phyloP scores from a whole-genome alignment of 2,113 vertebrate species.

The Loxodonta africana region DNA sequence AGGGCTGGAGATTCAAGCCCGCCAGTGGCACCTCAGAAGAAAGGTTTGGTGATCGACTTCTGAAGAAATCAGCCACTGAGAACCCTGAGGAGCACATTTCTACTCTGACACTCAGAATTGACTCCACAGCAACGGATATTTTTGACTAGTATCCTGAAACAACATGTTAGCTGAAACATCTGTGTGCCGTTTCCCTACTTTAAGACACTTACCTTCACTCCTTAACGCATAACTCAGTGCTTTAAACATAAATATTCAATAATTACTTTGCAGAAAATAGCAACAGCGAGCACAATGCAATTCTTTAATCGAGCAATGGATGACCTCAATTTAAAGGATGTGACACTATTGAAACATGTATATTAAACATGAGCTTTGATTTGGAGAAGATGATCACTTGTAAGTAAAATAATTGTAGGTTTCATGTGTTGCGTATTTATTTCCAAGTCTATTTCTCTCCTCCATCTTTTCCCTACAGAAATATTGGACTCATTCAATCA shows the following conservation, averaged over 20 bases:
- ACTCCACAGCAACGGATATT: no score
- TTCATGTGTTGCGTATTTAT: constrained; percentile 65
- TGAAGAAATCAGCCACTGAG: no score
- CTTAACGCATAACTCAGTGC: background rate
- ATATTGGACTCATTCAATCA: background rate
- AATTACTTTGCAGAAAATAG: constrained; percentile 67
- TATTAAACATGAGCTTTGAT: constrained; percentile 62
- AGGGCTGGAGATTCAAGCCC: no score
- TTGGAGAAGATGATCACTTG: constrained; percentile 54
- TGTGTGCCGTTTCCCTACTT: background rate
- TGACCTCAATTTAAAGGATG: constrained; percentile 69
- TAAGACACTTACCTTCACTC: background rate
- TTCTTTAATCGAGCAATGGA: constrained; percentile 54
- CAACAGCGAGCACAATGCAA: constrained; percentile 55
- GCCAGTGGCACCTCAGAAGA: no score
- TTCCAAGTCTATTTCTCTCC: constrained; percentile 23
- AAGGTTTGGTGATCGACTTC: no score
- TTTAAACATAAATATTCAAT: constrained; percentile 22
- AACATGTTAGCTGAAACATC: background rate
- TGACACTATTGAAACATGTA: constrained; percentile 39
- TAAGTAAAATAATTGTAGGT: constrained; percentile 56
- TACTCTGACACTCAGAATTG: no score
- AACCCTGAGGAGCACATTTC: no score
- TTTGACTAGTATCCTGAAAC: no score
- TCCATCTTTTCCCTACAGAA: constrained; percentile 20